These are phyloP conservation scores for Euura lappo DNA, from an alignment of 1,140 invertebrate genomes.

Conservation along the genomic window DNA sequence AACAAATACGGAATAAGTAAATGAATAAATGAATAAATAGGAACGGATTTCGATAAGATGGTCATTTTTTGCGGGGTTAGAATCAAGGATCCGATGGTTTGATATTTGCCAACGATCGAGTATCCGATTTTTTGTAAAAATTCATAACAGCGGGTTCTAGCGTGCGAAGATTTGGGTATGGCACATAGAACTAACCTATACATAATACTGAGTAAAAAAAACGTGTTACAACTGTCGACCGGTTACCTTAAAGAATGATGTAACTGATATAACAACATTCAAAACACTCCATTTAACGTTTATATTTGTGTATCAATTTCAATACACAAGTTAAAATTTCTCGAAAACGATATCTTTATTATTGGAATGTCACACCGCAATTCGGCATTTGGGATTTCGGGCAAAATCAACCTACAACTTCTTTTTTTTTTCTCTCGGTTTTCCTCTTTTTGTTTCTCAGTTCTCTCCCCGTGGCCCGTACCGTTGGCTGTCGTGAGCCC, in stretches of 20 bases:
- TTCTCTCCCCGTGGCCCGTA: constrained; percentile 16
- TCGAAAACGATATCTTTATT: constrained; percentile 24
- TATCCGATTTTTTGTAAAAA: background rate
- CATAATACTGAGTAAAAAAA: background rate
- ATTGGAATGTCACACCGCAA: constrained; percentile 36
- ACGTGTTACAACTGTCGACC: constrained; percentile 11
- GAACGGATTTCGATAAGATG: no score
- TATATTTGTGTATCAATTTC: constrained; percentile 37
- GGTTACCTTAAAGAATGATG: constrained; percentile 32
- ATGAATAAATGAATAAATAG: no score
- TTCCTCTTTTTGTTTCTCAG: constrained; percentile 9
- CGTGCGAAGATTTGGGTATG: background rate
- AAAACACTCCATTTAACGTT: constrained; percentile 34
- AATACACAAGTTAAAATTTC: constrained; percentile 37
- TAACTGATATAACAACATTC: constrained; percentile 26
- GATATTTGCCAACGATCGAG: no score
- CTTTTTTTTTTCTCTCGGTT: no score
- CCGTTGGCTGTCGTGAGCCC: background rate
- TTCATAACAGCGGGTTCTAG: background rate
- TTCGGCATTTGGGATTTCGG: constrained; percentile 32
- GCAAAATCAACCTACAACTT: background rate
- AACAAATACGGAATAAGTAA: no score
- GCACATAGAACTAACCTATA: constrained; percentile 25
- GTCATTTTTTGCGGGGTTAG: no score
- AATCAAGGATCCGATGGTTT: no score